phyloP scores from a whole-genome alignment of 2,797 vertebrate genomes.

The Amniataba percoides region DNA sequence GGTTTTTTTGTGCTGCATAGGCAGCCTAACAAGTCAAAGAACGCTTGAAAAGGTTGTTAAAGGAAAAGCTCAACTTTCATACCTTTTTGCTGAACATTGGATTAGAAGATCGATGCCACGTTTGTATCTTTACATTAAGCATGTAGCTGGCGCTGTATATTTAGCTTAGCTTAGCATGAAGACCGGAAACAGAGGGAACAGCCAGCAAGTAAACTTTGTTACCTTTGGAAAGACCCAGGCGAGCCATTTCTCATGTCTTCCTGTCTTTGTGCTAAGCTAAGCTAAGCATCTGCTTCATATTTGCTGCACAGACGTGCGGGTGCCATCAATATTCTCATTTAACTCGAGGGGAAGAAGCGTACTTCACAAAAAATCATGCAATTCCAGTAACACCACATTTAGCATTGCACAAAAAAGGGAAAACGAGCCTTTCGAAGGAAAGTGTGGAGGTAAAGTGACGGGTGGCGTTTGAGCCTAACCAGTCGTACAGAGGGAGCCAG shows the following conservation, averaged over 20 bases:
- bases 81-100: neutral
- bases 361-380: neutral
- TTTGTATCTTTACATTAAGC: neutral
- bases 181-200: neutral
- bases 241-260: neutral
- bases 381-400: neutral
- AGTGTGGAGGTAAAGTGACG: neutral
- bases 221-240: neutral
- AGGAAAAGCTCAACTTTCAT: neutral
- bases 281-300: neutral
- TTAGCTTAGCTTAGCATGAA: conserved; percentile 1
- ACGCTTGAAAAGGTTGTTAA: conserved; percentile 17
- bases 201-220: neutral
- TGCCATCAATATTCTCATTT: neutral
- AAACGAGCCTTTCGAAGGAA: neutral
- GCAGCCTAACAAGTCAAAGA: neutral
- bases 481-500: neutral
- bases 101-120: neutral
- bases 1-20: neutral
- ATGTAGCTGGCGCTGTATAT: neutral
- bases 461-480: neutral
- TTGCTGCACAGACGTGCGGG: neutral
- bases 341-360: neutral
- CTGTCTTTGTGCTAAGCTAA: neutral
- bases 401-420: neutral